Evolutionary conservation across 2,888 invertebrate species (phyloP), one percentile per base, ranked within the genome.

Genomic region (Cristatella mucedo): DNA sequence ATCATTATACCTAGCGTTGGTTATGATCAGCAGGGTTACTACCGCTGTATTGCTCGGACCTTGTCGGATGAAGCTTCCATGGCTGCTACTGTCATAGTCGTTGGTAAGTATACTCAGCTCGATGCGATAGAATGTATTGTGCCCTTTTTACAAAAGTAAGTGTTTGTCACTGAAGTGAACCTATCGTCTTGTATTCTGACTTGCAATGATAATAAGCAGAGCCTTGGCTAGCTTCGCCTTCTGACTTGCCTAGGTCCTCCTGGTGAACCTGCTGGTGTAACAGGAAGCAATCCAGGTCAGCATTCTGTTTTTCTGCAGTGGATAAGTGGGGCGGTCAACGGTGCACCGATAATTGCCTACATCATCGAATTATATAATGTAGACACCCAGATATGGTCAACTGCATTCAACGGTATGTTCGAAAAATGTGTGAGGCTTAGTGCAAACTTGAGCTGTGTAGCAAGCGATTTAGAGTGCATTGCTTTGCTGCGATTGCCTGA

Each of bases 221-320:
- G 26, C n/a, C 26, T 26, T 26, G 7, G n/a, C n/a, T 26, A 26
- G 26, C 26, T 26, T 6, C 20, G 15, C 15, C 20, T 22, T 19
- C 36, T 34, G 39, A 29, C 29, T 32, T 30, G 47, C 19, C 2
- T 47, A 61, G 67, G 91, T 7, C 87, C 91, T 1, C 91, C 91
- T 0, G 87, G 86, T 6, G 80, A 85, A 2, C 82, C 87, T 9
- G 73, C 75, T 47, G 89, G 87, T 15, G 74, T 91, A 5, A 19
- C n/a, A 13, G 22, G 24, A 4, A 18, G 15, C 4, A 36, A 36
- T 22, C 22, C 36, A 18, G 24, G 36, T 11, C 22, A 36, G 13
- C 5, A 36, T 18, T 36, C 36, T 13, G 36, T 22, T 7, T 9
- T 36, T 7, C 9, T 36, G 5, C 26, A 22, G 5, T 36, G 36